Evolutionary conservation across 2,113 vertebrate species (phyloP), one percentile per base, ranked within the genome.

Genomic region (Kryptolebias marmoratus): DNA sequence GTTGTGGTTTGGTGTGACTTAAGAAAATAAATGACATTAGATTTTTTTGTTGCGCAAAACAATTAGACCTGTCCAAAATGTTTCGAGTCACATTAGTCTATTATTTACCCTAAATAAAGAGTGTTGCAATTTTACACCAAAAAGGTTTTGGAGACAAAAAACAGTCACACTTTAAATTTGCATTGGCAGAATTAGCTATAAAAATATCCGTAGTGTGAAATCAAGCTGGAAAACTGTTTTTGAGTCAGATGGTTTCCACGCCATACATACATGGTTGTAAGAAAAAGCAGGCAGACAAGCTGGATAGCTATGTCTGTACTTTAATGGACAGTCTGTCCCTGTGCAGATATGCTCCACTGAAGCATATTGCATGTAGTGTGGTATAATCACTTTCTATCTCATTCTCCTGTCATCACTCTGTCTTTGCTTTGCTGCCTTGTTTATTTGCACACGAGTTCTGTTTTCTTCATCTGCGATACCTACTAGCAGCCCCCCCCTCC

Each of bases 311-410:
- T 89, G 86, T 79, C 68, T 84, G 39, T 82, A 77, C 73, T 85
- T 89, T 87, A 90, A 90, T 90, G 80, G 79, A 89, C 73, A 42
- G 71, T 68, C 83, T 81, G 87, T 91, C 87, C 89, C 88, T 81
- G 71, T 79, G 81, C 65, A 68, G 90, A 89, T 81, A 78, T 86
- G 91, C 90, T 93, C 87, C 90, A 92, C 66, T 92, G 90, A 92
- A 88, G 75, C 87, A 84, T 89, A 79, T 84, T 80, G 71, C 86
- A 86, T 88, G 82, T 87, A 83, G 64, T 81, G 87, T 83, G 79
- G 80, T 85, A 80, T 85, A 88, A 90, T 90, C 89, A 85, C 86
- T 75, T 77, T 80, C 81, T 68, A 67, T 83, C 85, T 86, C 81
- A 73, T 63, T 84, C 61, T 73, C 74, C 77, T 84, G 84, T 65